Conservation (phyloP, 2,888 invertebrate genomes). For the Epiblema foenella region DNA sequence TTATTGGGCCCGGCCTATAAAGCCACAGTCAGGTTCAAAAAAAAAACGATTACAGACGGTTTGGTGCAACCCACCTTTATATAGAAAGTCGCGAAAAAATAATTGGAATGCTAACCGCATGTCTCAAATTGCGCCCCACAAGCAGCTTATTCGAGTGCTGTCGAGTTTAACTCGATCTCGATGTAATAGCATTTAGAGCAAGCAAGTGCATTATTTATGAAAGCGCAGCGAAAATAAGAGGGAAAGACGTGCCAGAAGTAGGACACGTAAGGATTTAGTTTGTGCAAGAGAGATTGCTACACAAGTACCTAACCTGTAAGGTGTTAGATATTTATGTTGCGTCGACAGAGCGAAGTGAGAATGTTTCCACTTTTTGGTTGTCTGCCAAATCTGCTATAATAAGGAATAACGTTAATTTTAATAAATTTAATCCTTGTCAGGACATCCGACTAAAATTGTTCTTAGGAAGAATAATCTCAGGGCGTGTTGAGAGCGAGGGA, state of each 20-base stretch:
- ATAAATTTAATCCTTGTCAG: too few species aligned
- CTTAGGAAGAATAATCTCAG: too few species aligned
- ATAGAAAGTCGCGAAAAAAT: background rate
- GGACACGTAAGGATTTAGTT: slow-evolving; percentile 14
- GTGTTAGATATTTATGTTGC: background rate
- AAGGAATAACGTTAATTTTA: too few species aligned
- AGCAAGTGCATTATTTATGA: slow-evolving; percentile 19
- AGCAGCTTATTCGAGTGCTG: slow-evolving; percentile 4
- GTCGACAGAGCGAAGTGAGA: background rate
- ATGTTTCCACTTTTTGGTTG: background rate
- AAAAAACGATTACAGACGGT: too few species aligned
- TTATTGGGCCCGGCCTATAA: too few species aligned
- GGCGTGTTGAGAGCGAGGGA: too few species aligned
- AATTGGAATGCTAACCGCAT: background rate
- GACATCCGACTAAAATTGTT: too few species aligned
- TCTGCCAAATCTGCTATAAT: background rate
- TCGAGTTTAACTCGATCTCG: background rate
- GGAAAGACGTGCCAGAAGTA: background rate
- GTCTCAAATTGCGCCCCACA: background rate
- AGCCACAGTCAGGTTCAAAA: too few species aligned
- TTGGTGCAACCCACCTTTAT: too few species aligned
- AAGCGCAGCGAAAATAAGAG: slow-evolving; percentile 13
- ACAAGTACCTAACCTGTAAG: background rate
- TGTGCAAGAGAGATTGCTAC: background rate
- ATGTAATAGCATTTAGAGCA: slow-evolving; percentile 11